A percentile compares a stretch with the other conserved stretches of the same genome.
These are phyloP conservation scores for Lonchura striata DNA, from an alignment of 2,113 vertebrate genomes.

Conservation along the genomic window DNA sequence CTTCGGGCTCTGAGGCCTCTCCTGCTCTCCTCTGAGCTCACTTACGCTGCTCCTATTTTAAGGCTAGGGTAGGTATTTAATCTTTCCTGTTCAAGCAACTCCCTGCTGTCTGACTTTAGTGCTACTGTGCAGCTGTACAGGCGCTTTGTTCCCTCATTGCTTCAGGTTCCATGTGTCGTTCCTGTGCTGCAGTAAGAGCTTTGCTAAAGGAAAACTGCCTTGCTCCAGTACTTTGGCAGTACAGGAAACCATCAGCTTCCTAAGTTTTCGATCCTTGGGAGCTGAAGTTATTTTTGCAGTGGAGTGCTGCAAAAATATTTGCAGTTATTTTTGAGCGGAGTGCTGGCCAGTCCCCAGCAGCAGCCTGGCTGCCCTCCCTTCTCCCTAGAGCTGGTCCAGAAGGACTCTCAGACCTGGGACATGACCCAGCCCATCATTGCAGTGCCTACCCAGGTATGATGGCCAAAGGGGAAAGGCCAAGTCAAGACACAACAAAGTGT, in stretches of 20 bases:
- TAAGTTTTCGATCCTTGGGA: background rate
- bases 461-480: background rate
- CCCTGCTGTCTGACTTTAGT: background rate
- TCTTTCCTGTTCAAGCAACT: conserved; percentile 40
- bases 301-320: background rate
- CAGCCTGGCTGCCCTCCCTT: background rate
- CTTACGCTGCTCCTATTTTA: conserved; percentile 52
- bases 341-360: background rate
- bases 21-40: conserved; percentile 50
- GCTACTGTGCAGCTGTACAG: background rate
- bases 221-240: accelerated
- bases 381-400: background rate
- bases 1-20: conserved; percentile 41
- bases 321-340: background rate
- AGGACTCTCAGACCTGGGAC: background rate
- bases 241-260: background rate
- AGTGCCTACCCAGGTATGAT: background rate
- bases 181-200: background rate
- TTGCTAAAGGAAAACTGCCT: conserved; percentile 27
- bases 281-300: background rate
- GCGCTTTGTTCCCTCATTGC: background rate
- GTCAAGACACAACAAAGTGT: background rate
- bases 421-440: accelerated
- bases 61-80: conserved; percentile 62
- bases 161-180: background rate